Base-by-base conservation (phyloP, 1,140 invertebrate species). In the Elysia chlorotica region DNA sequence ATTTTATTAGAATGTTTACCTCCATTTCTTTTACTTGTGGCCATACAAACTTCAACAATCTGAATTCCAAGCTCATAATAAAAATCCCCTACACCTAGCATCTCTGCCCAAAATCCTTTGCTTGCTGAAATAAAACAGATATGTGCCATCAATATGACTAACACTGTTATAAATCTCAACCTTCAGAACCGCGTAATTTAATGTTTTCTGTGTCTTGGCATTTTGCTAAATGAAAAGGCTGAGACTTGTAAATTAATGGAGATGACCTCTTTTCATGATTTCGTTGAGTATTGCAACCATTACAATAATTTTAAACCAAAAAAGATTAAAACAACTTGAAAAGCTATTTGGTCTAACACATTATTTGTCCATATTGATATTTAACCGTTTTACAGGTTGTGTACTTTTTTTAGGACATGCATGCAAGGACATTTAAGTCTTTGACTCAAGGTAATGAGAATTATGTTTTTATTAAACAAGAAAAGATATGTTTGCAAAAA, bases 41-140 rank as follows among this genome's bases (percentile, higher is more conserved):
- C 94, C 81, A 98, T 89, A 84, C 97, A 99, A 0, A 99, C 94
- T 90, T 99, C 98, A 0, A 99, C 93, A 74, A 99, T 95, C 89
- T 99, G 97, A 2, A 99, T 95, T n/a, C 96, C 96, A 2, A 99
- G 87, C 88, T 99, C 97, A 87, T 99, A 99, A 84, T 99, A 99
- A 85, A 99, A 99, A 83, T 98, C 96, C 30, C 97, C 97, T 72
- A 99, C 96, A 28, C 98, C 98, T 71, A 99, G 88, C 69, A 99
- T 93, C 82, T 92, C 90, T 3, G 97, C 96, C 98, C 98, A 99
- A 87, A 99, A 99, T 14, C 98, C 91, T 84, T 90, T 90, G 78
- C 88, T 87, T 2, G 89, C 89, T 89, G 78, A 65, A 77, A 80
- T 77, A 76, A 74, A 65, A 73, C 74, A 73, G 71, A 62, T 65